Base-by-base conservation (phyloP, 2,888 invertebrate species). In the Drosophila mimica region DNA sequence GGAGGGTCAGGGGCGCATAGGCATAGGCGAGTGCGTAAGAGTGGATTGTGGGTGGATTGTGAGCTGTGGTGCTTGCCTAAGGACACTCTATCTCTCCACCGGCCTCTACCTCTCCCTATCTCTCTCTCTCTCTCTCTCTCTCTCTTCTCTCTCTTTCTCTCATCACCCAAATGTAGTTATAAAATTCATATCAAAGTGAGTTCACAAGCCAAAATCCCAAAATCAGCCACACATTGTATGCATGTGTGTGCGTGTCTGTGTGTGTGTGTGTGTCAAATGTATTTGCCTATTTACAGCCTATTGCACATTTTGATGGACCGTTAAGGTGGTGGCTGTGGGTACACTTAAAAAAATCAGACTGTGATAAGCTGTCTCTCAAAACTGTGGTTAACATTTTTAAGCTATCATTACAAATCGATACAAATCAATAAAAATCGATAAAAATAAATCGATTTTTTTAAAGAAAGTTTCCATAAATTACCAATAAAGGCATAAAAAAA, bases 251-350 rank as follows among this genome's bases (percentile, higher is more conserved):
- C 49, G 20, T 38, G 31, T 40, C 34, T 59, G 36, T 51, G 38
- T 66, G 28, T 63, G 53, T 65, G 65, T 64, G 73, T 75, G 30
- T 72, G 61, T 65, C 31, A 83, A 86, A 88, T 78, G 78, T 84
- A 87, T 86, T 86, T 87, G 85, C 88, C 89, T 89, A 89, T 88
- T 87, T 88, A 89, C 85, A 89, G 88, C 82, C 88, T 89, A 86
- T 87, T 89, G 85, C 88, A 89, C 85, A 89, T 84, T 85, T 89
- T 76, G 87, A 79, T 81, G 75, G 70, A 25, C 64, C 74, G 68
- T 65, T 73, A 62, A 54, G 36, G 52, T 62, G 53, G 40, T 33
- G 33, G 30, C 5, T 28, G 33, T 17, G 30, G n/a, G 15, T 40
- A 20, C n/a, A 30, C n/a, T 30, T 30, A 3, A 38, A 11, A 15